Conservation (phyloP, 2,888 invertebrate species). For the Priocnemis perturbator region DNA sequence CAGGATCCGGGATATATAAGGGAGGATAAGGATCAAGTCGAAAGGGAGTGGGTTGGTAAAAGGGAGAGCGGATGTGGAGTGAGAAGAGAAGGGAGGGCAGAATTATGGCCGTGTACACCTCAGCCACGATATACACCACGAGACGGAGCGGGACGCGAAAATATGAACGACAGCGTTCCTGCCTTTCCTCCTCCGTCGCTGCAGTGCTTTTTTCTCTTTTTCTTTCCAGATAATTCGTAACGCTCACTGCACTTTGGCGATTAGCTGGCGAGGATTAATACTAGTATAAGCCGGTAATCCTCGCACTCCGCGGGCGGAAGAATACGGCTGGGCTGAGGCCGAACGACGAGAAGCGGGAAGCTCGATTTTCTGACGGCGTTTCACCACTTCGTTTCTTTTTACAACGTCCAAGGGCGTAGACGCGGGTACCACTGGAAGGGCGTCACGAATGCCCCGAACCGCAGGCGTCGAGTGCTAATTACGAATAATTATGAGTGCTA, state of each 20-base stretch:
- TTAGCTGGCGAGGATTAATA: no score
- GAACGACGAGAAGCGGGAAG: conserved; percentile 17
- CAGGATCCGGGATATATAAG: conserved; percentile 52
- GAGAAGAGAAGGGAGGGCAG: no score
- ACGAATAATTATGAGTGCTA: conserved; percentile 66
- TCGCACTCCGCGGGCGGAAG: no score
- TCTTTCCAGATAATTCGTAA: no score
- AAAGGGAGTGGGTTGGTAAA: conserved; percentile 36
- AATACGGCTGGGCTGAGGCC: neutral
- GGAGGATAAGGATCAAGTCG: conserved; percentile 32
- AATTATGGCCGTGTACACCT: no score
- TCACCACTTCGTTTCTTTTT: conserved; percentile 22
- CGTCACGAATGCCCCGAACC: conserved; percentile 46
- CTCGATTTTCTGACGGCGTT: conserved; percentile 38
- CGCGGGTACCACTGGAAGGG: conserved; percentile 23
- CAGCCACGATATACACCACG: no score
- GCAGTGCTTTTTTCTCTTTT: no score
- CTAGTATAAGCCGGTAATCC: no score
- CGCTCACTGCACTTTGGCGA: no score
- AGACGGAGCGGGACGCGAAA: no score
- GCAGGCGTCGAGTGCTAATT: conserved; percentile 59
- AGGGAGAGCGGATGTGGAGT: conserved; percentile 9
- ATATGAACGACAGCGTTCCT: no score
- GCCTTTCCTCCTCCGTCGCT: no score
- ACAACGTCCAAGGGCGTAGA: conserved; percentile 24